Evolutionary conservation across 2,113 vertebrate species (phyloP).

Genomic region (Synodontis membranacea): DNA sequence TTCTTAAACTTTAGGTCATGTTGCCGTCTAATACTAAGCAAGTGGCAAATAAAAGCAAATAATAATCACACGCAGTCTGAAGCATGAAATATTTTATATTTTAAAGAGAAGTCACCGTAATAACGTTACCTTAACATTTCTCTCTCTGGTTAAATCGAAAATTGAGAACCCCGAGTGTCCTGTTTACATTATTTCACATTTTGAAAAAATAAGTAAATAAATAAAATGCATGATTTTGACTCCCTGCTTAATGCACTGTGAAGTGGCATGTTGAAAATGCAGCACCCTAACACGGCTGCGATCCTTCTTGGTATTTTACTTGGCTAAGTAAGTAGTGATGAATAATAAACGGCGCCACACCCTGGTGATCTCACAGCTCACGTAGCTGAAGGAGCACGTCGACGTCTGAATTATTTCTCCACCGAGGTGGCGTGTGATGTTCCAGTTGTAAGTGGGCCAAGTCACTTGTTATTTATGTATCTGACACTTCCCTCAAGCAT

Average conservation of each 20-base stretch:
- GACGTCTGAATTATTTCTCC: slow-evolving; percentile 17
- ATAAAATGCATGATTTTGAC: background rate
- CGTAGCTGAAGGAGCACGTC: background rate
- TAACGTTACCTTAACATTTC: background rate
- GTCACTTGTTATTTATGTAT: slow-evolving; percentile 19
- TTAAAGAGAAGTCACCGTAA: background rate
- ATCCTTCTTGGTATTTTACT: background rate
- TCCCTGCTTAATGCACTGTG: background rate
- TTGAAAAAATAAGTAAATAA: background rate
- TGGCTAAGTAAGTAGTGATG: background rate
- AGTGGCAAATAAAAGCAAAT: background rate
- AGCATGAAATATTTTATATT: background rate
- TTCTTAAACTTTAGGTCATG: background rate
- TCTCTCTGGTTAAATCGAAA: background rate
- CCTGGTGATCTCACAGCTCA: background rate
- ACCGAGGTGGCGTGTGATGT: background rate
- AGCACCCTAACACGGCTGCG: background rate
- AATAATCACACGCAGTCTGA: background rate
- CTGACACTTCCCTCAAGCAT: slow-evolving; percentile 8
- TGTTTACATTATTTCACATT: background rate
- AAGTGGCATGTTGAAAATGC: background rate
- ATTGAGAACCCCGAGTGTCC: background rate
- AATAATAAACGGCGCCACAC: slow-evolving; percentile 25
- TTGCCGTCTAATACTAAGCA: background rate
- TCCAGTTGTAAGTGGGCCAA: slow-evolving; percentile 16